Conservation (phyloP, 1,140 invertebrate genomes). For the Eueides isabella region DNA sequence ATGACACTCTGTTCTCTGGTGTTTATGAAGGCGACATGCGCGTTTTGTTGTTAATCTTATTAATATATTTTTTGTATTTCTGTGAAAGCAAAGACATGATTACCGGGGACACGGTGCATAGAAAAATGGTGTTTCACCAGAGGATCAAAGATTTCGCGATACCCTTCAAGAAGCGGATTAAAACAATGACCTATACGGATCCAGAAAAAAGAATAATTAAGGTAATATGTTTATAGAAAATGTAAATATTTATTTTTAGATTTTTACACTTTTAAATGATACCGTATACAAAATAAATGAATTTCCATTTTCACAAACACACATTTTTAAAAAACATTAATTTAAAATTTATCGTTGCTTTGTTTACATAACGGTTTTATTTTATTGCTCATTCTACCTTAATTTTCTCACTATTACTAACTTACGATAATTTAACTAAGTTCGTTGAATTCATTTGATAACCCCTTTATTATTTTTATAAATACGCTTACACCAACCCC, state of each 20-base stretch:
- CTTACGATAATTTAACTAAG: background rate
- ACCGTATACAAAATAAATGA: no score
- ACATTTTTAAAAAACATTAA: background rate
- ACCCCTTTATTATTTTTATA: background rate
- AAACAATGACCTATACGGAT: conserved; percentile 66
- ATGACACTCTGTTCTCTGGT: conserved; percentile 40
- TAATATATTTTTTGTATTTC: conserved; percentile 54
- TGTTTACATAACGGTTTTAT: background rate
- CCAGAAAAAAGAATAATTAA: conserved; percentile 74
- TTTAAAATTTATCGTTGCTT: background rate
- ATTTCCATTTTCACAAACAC: background rate
- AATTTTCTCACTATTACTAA: background rate
- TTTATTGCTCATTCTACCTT: background rate
- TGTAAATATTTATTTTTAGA: no score
- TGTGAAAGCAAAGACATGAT: conserved; percentile 69
- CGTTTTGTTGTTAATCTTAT: conserved; percentile 51
- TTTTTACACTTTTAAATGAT: no score
- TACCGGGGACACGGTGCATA: conserved; percentile 72
- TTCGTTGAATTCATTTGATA: background rate
- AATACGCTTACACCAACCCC: conserved; percentile 1
- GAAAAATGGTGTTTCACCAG: conserved; percentile 78
- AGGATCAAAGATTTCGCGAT: conserved; percentile 76
- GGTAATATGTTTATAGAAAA: conserved; percentile 43
- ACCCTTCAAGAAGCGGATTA: conserved; percentile 76
- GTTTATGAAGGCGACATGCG: conserved; percentile 55